A percentile compares a stretch with the other conserved stretches of the same genome.
These are phyloP conservation scores for Prunella strophiata DNA, from an alignment of 2,797 vertebrate genomes.

Conservation along the genomic window DNA sequence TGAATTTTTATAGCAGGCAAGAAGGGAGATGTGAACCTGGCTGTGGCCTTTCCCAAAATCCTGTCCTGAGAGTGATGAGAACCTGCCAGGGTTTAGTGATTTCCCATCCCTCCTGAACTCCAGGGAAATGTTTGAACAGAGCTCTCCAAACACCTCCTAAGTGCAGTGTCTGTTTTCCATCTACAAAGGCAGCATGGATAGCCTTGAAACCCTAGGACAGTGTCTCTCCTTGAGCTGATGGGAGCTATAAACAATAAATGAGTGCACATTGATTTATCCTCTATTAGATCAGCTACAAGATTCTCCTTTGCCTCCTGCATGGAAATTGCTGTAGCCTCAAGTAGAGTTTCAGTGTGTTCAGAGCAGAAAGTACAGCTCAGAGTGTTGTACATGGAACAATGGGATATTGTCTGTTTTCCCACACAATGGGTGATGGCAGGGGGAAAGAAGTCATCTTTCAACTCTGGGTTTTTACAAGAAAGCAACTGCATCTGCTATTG, in stretches of 20 bases:
- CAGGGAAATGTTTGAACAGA: neutral
- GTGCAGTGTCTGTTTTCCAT: neutral
- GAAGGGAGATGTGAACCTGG: neutral
- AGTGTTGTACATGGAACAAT: constrained; percentile 42
- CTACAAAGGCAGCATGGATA: neutral
- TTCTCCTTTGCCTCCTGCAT: constrained; percentile 51
- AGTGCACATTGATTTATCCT: constrained; percentile 39
- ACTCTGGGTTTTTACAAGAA: constrained; percentile 32
- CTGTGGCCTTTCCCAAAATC: neutral
- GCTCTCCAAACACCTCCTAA: neutral
- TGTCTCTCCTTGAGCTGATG: constrained; percentile 62
- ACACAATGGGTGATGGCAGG: constrained; percentile 40
- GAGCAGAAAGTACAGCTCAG: constrained; percentile 49
- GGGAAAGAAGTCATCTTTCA: constrained; percentile 56
- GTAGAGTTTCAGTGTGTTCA: constrained; percentile 44
- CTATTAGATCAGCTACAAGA: constrained; percentile 48
- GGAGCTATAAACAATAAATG: constrained; percentile 35
- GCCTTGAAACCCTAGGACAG: constrained; percentile 56
- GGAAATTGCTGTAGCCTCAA: constrained; percentile 61
- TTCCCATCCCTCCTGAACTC: neutral
- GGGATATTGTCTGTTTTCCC: constrained; percentile 28
- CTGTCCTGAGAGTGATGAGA: neutral
- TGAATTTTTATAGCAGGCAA: neutral
- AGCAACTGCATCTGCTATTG: neutral
- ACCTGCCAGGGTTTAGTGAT: neutral